Evolutionary conservation across 2,888 invertebrate genomes (phyloP).

Genomic region (Cotesia congregata): DNA sequence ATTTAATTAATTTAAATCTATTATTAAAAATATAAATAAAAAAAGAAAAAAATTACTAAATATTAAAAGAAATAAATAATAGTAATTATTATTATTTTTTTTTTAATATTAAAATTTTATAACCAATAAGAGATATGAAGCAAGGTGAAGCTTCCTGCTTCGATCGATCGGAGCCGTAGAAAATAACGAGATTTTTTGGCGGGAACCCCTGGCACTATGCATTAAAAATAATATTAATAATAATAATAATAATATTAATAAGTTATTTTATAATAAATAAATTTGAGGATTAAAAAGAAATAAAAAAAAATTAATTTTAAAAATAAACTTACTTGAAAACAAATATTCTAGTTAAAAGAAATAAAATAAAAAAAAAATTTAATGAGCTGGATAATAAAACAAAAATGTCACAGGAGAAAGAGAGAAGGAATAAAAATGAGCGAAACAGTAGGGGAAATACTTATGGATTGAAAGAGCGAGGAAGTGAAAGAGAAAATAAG

Average conservation of each 20-base stretch:
- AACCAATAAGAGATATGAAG: not conserved
- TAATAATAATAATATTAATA: not conserved
- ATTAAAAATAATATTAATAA: not conserved
- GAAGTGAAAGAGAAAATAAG: conserved; percentile 2
- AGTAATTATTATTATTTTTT: not conserved
- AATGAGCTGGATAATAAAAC: not conserved
- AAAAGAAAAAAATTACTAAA: too few species aligned
- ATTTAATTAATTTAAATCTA: not conserved
- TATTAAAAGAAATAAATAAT: too few species aligned
- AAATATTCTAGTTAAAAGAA: not conserved
- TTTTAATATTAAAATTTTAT: not conserved
- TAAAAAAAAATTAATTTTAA: not conserved
- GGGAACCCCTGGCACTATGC: conserved; percentile 38
- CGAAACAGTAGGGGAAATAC: not conserved
- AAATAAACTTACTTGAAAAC: not conserved
- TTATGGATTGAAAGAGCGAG: not conserved
- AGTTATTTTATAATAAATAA: not conserved
- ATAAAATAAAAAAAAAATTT: not conserved
- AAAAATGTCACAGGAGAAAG: not conserved
- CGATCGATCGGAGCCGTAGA: conserved; percentile 37
- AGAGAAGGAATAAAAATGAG: not conserved
- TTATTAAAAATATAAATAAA: too few species aligned
- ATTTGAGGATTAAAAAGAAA: not conserved
- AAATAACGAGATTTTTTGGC: conserved; percentile 46
- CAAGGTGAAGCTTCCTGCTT: conserved; percentile 23